Conservation (phyloP, 2,113 vertebrate species). For the Pterocles burchelli region DNA sequence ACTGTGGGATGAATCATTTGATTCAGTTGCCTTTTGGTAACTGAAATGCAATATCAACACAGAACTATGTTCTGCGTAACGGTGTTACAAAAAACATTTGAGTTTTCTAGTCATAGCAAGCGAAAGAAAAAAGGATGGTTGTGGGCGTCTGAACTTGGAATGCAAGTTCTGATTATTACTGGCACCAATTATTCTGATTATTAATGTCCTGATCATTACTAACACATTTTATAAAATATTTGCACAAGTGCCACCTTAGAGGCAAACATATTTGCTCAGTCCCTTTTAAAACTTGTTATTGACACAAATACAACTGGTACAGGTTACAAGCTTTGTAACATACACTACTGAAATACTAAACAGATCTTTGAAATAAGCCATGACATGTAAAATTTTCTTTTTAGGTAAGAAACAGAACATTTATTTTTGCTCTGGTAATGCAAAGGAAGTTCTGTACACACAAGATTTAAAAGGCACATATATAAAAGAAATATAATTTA, state of each 20-base stretch:
- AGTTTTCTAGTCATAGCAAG: not conserved
- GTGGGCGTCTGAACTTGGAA: not conserved
- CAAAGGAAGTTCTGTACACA: not conserved
- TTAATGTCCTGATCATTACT: not conserved
- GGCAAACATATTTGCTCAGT: not conserved
- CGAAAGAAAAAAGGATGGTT: not conserved
- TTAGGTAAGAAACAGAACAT: not conserved
- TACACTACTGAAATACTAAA: not conserved
- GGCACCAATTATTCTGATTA: not conserved
- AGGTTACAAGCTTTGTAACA: not conserved
- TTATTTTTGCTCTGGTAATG: slow-evolving; percentile 24
- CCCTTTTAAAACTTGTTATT: not conserved
- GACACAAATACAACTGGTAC: not conserved
- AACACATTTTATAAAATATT: not conserved
- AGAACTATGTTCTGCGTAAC: not conserved
- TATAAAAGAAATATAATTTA: not conserved
- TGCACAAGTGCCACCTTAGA: not conserved
- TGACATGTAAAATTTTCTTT: not conserved
- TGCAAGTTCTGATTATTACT: not conserved
- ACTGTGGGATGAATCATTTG: not conserved
- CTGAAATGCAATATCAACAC: not conserved
- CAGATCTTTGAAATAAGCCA: not conserved
- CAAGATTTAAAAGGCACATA: not conserved
- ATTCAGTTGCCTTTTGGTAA: not conserved
- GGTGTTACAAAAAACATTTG: rapidly evolving